Evolutionary conservation across 2,113 vertebrate genomes (phyloP), one percentile per base, ranked within the genome.

Genomic region (Todiramphus chloris): DNA sequence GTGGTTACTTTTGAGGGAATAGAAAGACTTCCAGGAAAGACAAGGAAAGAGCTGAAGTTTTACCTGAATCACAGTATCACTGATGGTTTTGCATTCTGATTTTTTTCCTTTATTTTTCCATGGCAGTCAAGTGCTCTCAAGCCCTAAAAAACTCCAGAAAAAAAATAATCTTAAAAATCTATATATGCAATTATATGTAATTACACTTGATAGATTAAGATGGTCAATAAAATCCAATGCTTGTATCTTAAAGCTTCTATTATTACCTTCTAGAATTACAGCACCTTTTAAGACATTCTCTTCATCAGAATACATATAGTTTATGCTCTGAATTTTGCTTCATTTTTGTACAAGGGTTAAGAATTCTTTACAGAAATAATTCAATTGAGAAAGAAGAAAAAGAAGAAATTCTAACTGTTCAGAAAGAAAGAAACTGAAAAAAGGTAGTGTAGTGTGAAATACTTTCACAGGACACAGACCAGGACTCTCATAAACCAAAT

Each of bases 41-140:
- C 41, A 83, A 94, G 82, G 21, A 94, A 37, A 86, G 37, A 69
- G 9, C 4, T 76, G 51, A 76, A 79, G 48, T 67, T 90, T 95
- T 98, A 99, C 98, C 98, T 98, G 98, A 87, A 99, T 98, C 93
- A 98, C 98, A 41, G n/a, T 6, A 84, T 99, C 97, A 14, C 97
- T 98, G 93, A 99, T 94, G 55, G 80, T 92, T 83, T 96, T 68
- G 70, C 98, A 98, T 60, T 98, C 94, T 5, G 98, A 97, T 56
- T 98, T 16, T 82, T 88, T 92, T 98, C 97, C 96, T 94, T 98
- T 89, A 98, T 96, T 88, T 75, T 97, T 87, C 60, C 94, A 90
- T 75, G 78, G 62, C 7, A 90, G 60, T 97, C 96, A 67, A 99
- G 97, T 20, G 62, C 51, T 30, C 50, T 86, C 92, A 99, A 96